phyloP scores from a whole-genome alignment of 2,797 vertebrate genomes.

The Epinephelus coioides region DNA sequence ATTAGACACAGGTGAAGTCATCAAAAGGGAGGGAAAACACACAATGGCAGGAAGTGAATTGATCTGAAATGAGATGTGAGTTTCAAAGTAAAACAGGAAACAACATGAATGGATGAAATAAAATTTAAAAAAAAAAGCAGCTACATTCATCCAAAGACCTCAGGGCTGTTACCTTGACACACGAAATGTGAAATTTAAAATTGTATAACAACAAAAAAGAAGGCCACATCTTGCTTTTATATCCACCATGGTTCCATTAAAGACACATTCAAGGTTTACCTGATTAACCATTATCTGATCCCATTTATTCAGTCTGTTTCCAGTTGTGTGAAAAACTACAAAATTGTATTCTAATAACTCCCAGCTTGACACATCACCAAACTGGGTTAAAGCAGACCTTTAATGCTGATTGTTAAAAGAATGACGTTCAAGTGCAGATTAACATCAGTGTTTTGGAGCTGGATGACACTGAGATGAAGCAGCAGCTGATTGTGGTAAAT shows the following conservation, averaged over 20 bases:
- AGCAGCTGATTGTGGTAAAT: slow-evolving; percentile 12
- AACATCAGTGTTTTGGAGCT: background rate
- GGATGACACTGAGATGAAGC: background rate
- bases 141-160: background rate
- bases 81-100: no score
- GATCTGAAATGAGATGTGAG: no score
- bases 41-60: no score
- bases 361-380: background rate
- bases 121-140: no score
- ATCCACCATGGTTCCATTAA: background rate
- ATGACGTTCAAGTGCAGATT: background rate
- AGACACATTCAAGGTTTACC: background rate
- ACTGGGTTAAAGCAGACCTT: background rate
- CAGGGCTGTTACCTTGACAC: background rate
- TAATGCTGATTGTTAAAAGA: background rate
- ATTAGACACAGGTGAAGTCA: no score
- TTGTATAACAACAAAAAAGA: background rate
- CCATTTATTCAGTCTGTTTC: background rate
- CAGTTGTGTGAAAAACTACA: background rate
- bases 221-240: background rate
- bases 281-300: background rate
- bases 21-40: no score
- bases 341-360: background rate
- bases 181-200: background rate
- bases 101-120: no score